Conservation (phyloP, 2,113 vertebrate genomes). For the Eudyptes chrysolophus region DNA sequence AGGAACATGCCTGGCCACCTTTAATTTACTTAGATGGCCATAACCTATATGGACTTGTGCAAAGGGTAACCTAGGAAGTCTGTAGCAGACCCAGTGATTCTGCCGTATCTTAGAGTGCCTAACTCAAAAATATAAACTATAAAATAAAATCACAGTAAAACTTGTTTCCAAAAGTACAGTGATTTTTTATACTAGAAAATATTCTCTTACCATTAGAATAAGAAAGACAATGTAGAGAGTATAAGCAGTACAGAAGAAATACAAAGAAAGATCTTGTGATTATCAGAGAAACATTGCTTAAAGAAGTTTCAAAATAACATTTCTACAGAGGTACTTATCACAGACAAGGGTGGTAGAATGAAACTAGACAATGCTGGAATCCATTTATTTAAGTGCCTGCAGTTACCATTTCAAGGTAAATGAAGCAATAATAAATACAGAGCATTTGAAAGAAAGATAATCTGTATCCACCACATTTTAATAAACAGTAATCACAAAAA, state of each 20-base stretch:
- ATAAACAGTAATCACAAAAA: slow-evolving; percentile 63
- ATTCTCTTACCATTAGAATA: neutral
- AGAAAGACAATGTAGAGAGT: neutral
- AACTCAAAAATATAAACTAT: neutral
- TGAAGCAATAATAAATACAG: slow-evolving; percentile 61
- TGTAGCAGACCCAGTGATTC: neutral
- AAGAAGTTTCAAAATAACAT: slow-evolving; percentile 27
- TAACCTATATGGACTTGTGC: neutral
- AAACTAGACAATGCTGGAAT: slow-evolving; percentile 33
- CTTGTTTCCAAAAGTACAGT: neutral
- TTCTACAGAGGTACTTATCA: neutral
- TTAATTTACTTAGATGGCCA: neutral
- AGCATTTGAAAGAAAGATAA: slow-evolving; percentile 64
- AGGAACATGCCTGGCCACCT: neutral
- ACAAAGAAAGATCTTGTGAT: slow-evolving; percentile 11
- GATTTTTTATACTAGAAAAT: neutral
- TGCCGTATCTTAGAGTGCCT: neutral
- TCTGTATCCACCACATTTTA: slow-evolving; percentile 29
- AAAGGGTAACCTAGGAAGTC: neutral
- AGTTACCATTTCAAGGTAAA: slow-evolving; percentile 57
- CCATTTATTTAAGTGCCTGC: slow-evolving; percentile 57
- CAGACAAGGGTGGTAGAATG: neutral
- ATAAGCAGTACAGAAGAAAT: neutral
- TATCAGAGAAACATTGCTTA: slow-evolving; percentile 9
- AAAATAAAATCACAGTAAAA: neutral